Percentiles rank a stretch among this genome's conserved stretches.
These are phyloP conservation scores for Pangasius djambal DNA, from an alignment of 2,797 vertebrate species.

Conservation along the genomic window DNA sequence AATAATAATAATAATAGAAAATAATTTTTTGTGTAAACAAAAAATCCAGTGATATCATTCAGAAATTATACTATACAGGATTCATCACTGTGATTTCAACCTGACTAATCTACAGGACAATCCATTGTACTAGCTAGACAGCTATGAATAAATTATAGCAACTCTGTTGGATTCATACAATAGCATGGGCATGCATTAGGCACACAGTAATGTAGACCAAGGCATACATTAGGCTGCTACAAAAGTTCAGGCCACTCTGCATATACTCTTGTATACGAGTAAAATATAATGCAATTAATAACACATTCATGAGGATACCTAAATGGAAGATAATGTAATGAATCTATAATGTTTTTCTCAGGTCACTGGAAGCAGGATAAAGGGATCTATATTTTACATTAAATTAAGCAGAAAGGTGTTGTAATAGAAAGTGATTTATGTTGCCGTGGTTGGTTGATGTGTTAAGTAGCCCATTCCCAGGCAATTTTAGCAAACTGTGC, in stretches of 20 bases:
- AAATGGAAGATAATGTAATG: neutral
- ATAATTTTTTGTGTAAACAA: neutral
- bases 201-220: neutral
- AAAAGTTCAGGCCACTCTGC: neutral
- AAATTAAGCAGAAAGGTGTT: neutral
- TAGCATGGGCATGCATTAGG: neutral
- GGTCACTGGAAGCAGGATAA: neutral
- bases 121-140: neutral
- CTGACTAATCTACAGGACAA: neutral
- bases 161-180: neutral
- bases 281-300: neutral
- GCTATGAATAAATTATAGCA: neutral
- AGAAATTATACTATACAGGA: neutral
- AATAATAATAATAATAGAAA: neutral
- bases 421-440: neutral
- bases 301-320: neutral
- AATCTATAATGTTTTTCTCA: neutral
- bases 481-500: neutral
- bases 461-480: slow-evolving; percentile 8
- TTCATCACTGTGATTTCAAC: neutral
- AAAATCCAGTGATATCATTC: neutral
- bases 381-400: neutral
- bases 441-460: neutral
- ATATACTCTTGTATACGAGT: neutral
- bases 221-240: neutral